phyloP scores from a whole-genome alignment of 2,888 invertebrate species.

The Diaperis boleti region DNA sequence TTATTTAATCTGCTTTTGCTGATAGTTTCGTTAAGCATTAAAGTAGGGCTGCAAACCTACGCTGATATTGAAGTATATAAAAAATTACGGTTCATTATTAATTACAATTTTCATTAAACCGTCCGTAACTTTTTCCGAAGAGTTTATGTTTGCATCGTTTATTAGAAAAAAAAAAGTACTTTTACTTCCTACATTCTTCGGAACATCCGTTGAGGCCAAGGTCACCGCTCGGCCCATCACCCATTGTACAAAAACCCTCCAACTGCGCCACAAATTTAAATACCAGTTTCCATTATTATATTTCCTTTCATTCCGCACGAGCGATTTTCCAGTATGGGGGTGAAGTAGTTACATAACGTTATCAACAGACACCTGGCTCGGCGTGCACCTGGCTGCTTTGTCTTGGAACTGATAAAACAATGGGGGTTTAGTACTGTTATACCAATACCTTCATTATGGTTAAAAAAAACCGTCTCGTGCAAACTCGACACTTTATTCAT shows the following conservation, averaged over 20 bases:
- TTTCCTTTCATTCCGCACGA: conserved; percentile 20
- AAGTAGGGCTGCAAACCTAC: too few relatives aligned
- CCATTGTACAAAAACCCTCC: neutral
- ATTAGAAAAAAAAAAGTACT: too few relatives aligned
- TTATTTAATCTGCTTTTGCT: too few relatives aligned
- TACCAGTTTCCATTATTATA: conserved; percentile 6
- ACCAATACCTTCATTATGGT: too few relatives aligned
- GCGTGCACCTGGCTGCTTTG: conserved; percentile 35
- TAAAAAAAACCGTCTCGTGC: neutral
- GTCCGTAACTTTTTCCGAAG: too few relatives aligned
- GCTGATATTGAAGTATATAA: too few relatives aligned
- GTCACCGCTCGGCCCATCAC: neutral
- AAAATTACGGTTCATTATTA: too few relatives aligned
- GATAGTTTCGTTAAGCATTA: too few relatives aligned
- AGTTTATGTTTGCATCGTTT: too few relatives aligned
- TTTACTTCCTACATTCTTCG: too few relatives aligned
- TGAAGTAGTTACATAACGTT: conserved; percentile 40
- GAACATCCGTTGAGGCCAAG: neutral
- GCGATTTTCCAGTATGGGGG: conserved; percentile 36
- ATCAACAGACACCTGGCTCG: conserved; percentile 38
- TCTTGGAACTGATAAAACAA: conserved; percentile 29
- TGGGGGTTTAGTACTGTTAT: conserved; percentile 31
- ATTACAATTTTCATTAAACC: too few relatives aligned
- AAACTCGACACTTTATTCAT: conserved; percentile 1
- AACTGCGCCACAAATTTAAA: neutral